These are phyloP conservation scores for Bubo blakistoni DNA, from an alignment of 2,113 vertebrate species.

Conservation along the genomic window DNA sequence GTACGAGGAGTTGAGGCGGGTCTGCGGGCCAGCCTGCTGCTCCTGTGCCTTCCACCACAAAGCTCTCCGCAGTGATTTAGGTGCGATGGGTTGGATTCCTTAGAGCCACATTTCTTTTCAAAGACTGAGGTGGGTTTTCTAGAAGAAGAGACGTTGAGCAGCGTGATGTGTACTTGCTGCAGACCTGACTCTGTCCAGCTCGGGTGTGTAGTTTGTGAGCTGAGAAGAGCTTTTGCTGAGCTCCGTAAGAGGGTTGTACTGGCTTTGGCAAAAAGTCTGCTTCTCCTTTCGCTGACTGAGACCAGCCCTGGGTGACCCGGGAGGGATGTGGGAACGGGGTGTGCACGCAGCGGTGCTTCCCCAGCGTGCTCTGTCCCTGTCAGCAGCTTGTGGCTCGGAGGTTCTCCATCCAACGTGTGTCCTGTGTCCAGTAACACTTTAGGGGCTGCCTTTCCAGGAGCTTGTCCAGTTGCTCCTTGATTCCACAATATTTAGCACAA, in stretches of 20 bases:
- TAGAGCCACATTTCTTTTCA: neutral
- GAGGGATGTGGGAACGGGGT: neutral
- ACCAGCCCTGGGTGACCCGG: neutral
- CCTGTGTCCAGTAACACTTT: neutral
- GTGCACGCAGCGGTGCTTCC: rapidly evolving
- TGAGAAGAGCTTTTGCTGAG: neutral
- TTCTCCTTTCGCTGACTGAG: neutral
- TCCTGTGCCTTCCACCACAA: neutral
- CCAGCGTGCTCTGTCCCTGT: neutral
- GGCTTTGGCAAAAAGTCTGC: neutral
- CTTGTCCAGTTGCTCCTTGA: neutral
- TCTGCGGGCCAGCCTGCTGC: neutral
- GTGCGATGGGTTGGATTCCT: neutral
- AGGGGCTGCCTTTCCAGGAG: neutral
- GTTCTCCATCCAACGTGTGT: neutral
- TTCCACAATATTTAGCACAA: neutral
- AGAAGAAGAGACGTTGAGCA: neutral
- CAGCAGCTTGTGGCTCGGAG: neutral
- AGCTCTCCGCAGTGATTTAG: neutral
- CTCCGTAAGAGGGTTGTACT: neutral
- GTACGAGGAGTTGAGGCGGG: neutral
- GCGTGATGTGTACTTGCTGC: rapidly evolving
- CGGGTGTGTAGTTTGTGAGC: neutral
- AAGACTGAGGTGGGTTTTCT: neutral
- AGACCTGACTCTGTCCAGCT: neutral